phyloP scores from a whole-genome alignment of 92 coral and sea anemone species.

The Siderastrea siderea region DNA sequence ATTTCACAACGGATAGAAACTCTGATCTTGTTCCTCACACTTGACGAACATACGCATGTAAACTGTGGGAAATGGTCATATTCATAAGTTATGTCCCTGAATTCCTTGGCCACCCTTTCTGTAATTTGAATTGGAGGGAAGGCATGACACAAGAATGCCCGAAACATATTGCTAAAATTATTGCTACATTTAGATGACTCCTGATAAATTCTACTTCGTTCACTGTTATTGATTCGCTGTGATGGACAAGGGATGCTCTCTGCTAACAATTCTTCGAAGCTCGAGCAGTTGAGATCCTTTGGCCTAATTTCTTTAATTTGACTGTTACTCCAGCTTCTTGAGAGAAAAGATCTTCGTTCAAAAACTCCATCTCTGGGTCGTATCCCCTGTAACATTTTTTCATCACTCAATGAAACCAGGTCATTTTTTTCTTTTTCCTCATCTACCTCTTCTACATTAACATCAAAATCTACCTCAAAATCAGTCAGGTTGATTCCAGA shows the following conservation, averaged over 20 bases:
- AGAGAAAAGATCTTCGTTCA: background rate
- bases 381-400: background rate
- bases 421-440: background rate
- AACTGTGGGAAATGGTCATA: conserved; percentile 13
- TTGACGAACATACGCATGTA: background rate
- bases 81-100: background rate
- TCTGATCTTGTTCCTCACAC: background rate
- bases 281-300: background rate
- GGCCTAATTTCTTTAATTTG: conserved; percentile 3
- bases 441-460: background rate
- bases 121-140: background rate
- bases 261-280: background rate
- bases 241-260: background rate
- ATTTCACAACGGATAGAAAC: conserved; percentile 1
- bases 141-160: background rate
- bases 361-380: background rate
- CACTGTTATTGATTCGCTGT: background rate
- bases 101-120: background rate
- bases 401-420: background rate
- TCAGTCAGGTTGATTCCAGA: no score
- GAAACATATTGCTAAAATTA: background rate
- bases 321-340: conserved; percentile 8
- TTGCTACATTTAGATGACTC: background rate
- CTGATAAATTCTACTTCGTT: background rate
- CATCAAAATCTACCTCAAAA: background rate